These are phyloP conservation scores for Meiosimyza decipiens DNA, from an alignment of 2,888 invertebrate genomes.

Conservation along the genomic window DNA sequence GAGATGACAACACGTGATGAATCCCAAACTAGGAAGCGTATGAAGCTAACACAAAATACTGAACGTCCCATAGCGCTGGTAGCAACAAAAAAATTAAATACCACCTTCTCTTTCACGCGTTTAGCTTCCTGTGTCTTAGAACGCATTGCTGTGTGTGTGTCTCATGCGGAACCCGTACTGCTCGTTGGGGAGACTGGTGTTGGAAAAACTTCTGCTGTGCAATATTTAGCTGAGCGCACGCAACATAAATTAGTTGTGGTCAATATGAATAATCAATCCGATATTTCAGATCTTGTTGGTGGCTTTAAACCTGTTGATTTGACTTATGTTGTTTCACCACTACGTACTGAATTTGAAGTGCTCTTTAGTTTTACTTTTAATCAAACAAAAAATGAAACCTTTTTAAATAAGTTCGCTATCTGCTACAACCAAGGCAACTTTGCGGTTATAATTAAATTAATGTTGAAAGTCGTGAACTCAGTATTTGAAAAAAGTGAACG, in stretches of 20 bases:
- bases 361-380: slow-evolving; percentile 84
- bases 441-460: slow-evolving; percentile 77
- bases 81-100: slow-evolving; percentile 57
- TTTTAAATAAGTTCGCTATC: slow-evolving; percentile 81
- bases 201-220: slow-evolving; percentile 96
- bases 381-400: slow-evolving; percentile 82
- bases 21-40: slow-evolving; percentile 51
- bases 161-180: slow-evolving; percentile 87
- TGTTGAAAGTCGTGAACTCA: slow-evolving; percentile 74
- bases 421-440: slow-evolving; percentile 81
- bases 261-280: slow-evolving; percentile 99
- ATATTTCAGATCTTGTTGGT: slow-evolving; percentile 95
- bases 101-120: slow-evolving; percentile 84
- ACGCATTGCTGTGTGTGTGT: slow-evolving; percentile 85
- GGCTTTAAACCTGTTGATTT: slow-evolving; percentile 97
- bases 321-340: slow-evolving; percentile 81
- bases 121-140: slow-evolving; percentile 86
- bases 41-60: slow-evolving; percentile 50
- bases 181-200: slow-evolving; percentile 98
- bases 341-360: slow-evolving; percentile 84
- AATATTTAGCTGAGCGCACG: slow-evolving; percentile 86
- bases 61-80: slow-evolving; percentile 19
- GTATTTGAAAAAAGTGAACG: slow-evolving; percentile 59
- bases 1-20: slow-evolving; percentile 28
- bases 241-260: slow-evolving; percentile 90